Evolutionary conservation across 35 echinoderm and acorn worm species (phyloP).

Genomic region (Eucidaris tribuloides): DNA sequence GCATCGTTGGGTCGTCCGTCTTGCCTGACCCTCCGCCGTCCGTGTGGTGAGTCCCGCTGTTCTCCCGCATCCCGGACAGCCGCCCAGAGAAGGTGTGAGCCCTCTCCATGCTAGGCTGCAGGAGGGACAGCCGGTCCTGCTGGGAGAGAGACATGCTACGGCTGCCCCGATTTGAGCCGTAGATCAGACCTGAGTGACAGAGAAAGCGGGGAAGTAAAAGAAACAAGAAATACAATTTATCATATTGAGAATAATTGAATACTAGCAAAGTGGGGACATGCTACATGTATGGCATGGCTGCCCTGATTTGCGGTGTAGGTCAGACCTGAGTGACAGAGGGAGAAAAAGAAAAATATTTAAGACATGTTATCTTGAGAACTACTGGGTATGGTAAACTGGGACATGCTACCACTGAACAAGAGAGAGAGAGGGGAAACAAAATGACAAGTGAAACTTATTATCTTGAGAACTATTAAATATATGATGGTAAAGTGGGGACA

Average conservation of each 20-base stretch:
- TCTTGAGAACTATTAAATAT: too few relatives aligned
- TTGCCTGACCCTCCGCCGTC: slow-evolving; percentile 3
- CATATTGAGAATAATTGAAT: too few relatives aligned
- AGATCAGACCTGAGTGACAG: slow-evolving; percentile 76
- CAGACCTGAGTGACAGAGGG: slow-evolving; percentile 51
- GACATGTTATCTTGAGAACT: too few relatives aligned
- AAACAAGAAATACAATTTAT: too few relatives aligned
- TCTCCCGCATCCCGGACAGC: slow-evolving; percentile 12
- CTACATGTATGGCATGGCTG: slow-evolving; percentile 44
- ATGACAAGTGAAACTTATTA: too few relatives aligned
- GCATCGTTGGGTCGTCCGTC: not conserved
- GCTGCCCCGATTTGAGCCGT: slow-evolving; percentile 76
- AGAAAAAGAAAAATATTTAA: slow-evolving; percentile 4
- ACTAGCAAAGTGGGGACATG: too few relatives aligned
- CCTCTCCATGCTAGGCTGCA: slow-evolving; percentile 19
- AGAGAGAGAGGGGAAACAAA: too few relatives aligned
- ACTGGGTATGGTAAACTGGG: too few relatives aligned
- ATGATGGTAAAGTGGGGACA: too few relatives aligned
- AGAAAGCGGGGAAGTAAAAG: not conserved
- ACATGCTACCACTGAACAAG: too few relatives aligned
- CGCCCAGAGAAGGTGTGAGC: slow-evolving; percentile 6
- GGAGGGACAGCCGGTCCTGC: slow-evolving; percentile 8
- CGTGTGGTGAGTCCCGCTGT: not conserved
- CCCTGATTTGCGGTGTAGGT: slow-evolving; percentile 72
- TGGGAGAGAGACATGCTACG: slow-evolving; percentile 34